Conservation (phyloP, 2,113 vertebrate genomes). For the Felis chaus region DNA sequence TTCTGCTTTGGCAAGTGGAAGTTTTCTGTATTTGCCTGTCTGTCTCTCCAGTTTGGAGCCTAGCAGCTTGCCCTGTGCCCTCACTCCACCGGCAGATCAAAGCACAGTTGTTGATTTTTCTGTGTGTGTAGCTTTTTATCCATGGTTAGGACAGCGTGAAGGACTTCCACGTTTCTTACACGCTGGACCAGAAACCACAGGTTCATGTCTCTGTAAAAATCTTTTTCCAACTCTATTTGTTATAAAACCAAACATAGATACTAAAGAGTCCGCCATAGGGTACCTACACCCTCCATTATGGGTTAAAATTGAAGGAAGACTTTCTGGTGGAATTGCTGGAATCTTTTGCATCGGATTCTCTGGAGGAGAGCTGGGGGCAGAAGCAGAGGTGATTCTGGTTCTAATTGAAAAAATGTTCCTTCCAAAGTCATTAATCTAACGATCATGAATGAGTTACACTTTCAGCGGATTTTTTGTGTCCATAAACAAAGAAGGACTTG, state of each 20-base stretch:
- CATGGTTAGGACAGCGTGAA: not conserved
- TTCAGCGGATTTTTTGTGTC: not conserved
- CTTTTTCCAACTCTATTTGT: not conserved
- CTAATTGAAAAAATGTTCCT: not conserved
- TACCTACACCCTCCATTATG: not conserved
- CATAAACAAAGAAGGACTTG: not conserved
- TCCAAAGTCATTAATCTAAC: slow-evolving; percentile 16
- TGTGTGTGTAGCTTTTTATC: not conserved
- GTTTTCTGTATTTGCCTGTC: not conserved
- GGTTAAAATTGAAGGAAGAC: not conserved
- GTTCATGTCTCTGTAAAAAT: not conserved
- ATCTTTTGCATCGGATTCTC: not conserved
- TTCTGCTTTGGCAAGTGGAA: not conserved
- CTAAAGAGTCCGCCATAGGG: not conserved
- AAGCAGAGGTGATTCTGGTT: not conserved
- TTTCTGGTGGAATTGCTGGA: not conserved
- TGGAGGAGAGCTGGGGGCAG: not conserved
- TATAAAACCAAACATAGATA: not conserved
- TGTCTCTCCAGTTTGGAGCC: not conserved
- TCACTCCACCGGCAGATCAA: not conserved
- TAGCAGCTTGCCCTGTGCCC: not conserved
- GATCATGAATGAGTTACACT: slow-evolving; percentile 25
- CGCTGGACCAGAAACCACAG: not conserved
- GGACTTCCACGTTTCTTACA: not conserved
- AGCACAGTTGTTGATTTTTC: not conserved